Conservation (phyloP, 2,797 vertebrate genomes). For the Cetoscarus ocellatus region DNA sequence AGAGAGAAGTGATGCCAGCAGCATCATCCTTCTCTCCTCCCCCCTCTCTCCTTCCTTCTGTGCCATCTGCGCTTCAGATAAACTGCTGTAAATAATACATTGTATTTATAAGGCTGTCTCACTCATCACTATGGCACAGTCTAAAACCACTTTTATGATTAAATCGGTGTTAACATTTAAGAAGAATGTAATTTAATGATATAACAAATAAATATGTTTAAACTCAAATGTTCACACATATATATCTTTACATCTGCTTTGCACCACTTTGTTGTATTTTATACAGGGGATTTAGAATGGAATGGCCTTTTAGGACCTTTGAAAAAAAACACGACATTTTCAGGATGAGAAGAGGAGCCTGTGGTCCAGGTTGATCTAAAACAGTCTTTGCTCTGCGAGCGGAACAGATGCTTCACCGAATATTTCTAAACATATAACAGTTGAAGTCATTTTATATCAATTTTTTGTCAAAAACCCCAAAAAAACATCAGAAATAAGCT, state of each 20-base stretch:
- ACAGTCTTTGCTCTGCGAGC: too few relatives aligned
- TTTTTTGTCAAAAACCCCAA: too few relatives aligned
- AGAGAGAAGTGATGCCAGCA: background rate
- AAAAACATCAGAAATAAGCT: too few relatives aligned
- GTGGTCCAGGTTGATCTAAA: too few relatives aligned
- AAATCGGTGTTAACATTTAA: background rate
- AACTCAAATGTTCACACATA: background rate
- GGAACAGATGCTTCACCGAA: too few relatives aligned
- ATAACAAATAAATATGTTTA: background rate
- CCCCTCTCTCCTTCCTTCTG: background rate
- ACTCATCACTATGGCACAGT: background rate
- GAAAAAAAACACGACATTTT: too few relatives aligned
- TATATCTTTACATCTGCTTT: background rate
- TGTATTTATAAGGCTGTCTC: background rate
- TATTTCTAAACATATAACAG: too few relatives aligned
- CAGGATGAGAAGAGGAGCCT: too few relatives aligned
- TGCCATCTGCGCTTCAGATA: background rate
- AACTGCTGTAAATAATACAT: conserved; percentile 6
- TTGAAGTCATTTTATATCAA: too few relatives aligned
- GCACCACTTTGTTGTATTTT: too few relatives aligned
- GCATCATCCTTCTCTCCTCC: background rate
- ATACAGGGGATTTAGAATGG: too few relatives aligned
- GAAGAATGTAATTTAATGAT: background rate
- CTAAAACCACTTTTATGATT: background rate
- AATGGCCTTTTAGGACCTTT: too few relatives aligned